Conservation (phyloP, 2,113 vertebrate genomes). For the Pantherophis guttatus region DNA sequence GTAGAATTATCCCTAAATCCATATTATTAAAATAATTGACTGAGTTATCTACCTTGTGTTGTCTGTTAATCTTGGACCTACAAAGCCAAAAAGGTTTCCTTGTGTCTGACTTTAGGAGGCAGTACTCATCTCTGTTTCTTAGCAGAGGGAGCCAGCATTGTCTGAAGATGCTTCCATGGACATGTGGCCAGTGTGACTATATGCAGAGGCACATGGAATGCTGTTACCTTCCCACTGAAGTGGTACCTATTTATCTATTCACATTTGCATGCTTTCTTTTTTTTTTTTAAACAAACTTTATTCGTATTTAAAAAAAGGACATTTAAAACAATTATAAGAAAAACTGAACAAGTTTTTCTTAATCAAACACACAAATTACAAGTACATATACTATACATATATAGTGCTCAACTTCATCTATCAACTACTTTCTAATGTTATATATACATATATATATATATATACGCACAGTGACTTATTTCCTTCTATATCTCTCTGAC, state of each 20-base stretch:
- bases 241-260: not conserved
- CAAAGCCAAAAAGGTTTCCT: constrained; percentile 56
- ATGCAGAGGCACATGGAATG: not conserved
- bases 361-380: too few relatives aligned
- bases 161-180: not conserved
- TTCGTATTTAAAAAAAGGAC: too few relatives aligned
- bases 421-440: too few relatives aligned
- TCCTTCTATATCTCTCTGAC: too few relatives aligned
- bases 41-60: too few relatives aligned
- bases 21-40: constrained; percentile 60
- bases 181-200: not conserved
- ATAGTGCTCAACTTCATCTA: too few relatives aligned
- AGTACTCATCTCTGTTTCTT: not conserved
- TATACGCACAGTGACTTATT: too few relatives aligned
- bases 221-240: not conserved
- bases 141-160: not conserved
- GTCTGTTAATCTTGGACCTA: constrained; percentile 67
- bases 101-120: not conserved
- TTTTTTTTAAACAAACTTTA: too few relatives aligned
- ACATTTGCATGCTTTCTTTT: not conserved
- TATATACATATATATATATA: too few relatives aligned
- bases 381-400: too few relatives aligned
- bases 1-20: constrained; percentile 45
- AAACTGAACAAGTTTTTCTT: too few relatives aligned
- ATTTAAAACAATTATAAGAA: too few relatives aligned